phyloP scores from a whole-genome alignment of 2,888 invertebrate genomes.

The Brenthis ino region DNA sequence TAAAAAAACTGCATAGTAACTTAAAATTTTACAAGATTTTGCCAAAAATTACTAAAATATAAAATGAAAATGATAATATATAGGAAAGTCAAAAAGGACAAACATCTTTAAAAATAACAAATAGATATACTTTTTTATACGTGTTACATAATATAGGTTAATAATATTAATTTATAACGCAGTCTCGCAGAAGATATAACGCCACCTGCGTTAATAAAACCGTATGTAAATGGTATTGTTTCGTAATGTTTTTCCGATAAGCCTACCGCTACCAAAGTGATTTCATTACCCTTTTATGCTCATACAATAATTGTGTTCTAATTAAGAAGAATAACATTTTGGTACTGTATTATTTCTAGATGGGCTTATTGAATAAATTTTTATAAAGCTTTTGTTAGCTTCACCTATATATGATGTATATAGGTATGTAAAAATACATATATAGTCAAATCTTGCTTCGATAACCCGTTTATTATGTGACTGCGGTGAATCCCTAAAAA shows the following conservation, averaged over 20 bases:
- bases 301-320: conserved; percentile 12
- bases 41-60: too few relatives aligned
- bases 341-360: neutral
- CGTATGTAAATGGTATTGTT: conserved; percentile 25
- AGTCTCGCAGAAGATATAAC: conserved; percentile 11
- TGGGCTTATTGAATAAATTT: too few relatives aligned
- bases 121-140: neutral
- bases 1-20: too few relatives aligned
- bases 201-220: conserved; percentile 21
- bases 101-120: neutral
- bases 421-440: neutral
- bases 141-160: neutral
- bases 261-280: conserved; percentile 12
- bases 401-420: neutral
- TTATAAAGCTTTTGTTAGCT: too few relatives aligned
- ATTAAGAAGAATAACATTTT: conserved; percentile 14
- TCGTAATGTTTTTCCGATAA: conserved; percentile 30
- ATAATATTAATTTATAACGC: conserved; percentile 13
- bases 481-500: too few relatives aligned
- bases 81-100: too few relatives aligned
- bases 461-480: too few relatives aligned
- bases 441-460: too few relatives aligned
- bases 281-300: conserved; percentile 8
- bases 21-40: too few relatives aligned
- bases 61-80: too few relatives aligned